A percentile compares a stretch with the other conserved stretches of the same genome.
Evolutionary conservation across 1,140 invertebrate genomes (phyloP).

Genomic region (Branchinecta lynchi): DNA sequence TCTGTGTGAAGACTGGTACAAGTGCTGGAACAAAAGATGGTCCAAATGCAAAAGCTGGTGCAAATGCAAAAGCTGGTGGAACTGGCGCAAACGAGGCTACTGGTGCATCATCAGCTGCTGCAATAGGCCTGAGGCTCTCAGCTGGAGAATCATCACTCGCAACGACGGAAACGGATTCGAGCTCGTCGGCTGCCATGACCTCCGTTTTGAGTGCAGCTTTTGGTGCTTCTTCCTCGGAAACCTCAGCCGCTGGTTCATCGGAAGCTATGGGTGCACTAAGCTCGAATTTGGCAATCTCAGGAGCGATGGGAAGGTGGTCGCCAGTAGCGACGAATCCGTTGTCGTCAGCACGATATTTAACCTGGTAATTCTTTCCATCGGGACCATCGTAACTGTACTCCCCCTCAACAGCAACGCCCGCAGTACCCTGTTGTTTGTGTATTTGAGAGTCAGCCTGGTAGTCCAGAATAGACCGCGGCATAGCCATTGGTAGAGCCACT

Average conservation of each 20-base stretch:
- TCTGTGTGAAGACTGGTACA: background rate
- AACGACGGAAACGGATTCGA: background rate
- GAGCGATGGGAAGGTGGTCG: constrained; percentile 20
- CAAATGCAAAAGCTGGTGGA: background rate
- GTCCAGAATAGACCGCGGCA: background rate
- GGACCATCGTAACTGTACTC: constrained; percentile 15
- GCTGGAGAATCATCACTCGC: background rate
- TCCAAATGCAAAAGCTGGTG: background rate
- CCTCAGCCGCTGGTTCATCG: constrained; percentile 8
- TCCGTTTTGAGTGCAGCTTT: background rate
- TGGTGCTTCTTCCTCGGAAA: constrained; percentile 11
- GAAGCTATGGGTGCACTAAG: constrained; percentile 5
- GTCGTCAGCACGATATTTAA: constrained; percentile 18
- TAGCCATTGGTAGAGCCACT: too few species aligned
- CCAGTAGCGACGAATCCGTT: constrained; percentile 18
- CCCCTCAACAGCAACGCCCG: constrained; percentile 11
- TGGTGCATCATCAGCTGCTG: background rate
- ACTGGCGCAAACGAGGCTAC: background rate
- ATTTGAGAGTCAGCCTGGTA: constrained; percentile 12
- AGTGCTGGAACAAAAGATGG: background rate
- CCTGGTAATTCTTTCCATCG: constrained; percentile 18
- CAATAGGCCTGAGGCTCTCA: background rate
- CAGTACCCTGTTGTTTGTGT: constrained; percentile 10
- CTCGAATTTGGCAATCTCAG: background rate
- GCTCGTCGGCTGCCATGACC: background rate